Evolutionary conservation across 2,113 vertebrate species (phyloP).

Genomic region (Rutilus rutilus): DNA sequence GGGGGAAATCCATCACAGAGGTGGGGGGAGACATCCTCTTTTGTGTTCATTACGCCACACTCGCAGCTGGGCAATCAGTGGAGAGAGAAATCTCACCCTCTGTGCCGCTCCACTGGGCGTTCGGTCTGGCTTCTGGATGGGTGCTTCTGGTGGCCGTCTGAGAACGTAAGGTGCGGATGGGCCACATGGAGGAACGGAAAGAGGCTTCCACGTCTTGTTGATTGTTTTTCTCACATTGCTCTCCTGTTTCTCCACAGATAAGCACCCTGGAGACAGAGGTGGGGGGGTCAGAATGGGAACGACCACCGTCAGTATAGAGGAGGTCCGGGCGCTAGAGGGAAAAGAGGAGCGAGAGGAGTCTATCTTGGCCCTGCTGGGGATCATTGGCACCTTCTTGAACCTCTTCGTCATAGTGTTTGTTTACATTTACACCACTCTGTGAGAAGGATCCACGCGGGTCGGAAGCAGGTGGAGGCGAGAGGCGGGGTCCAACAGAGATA

Average conservation of each 20-base stretch:
- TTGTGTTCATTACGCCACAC: slow-evolving; percentile 41
- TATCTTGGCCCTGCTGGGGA: slow-evolving; percentile 86
- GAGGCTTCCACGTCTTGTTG: neutral
- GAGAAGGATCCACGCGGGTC: slow-evolving; percentile 58
- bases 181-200: neutral
- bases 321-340: slow-evolving; percentile 82
- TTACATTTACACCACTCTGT: slow-evolving; percentile 89
- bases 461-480: neutral
- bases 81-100: slow-evolving; percentile 13
- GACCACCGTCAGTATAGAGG: slow-evolving; percentile 84
- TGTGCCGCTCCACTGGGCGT: neutral
- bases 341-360: slow-evolving; percentile 92
- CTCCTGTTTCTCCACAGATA: slow-evolving; percentile 70
- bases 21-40: slow-evolving; percentile 40
- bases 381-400: slow-evolving; percentile 88
- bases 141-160: neutral
- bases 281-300: slow-evolving; percentile 84
- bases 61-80: slow-evolving; percentile 43
- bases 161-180: neutral
- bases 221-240: neutral
- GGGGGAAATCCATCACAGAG: slow-evolving; percentile 41
- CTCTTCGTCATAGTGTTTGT: slow-evolving; percentile 90
- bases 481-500: neutral
- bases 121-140: neutral
- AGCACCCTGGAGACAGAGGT: slow-evolving; percentile 77